Base-by-base conservation (phyloP, 2,888 invertebrate genomes). In the Aleiodes testaceus region DNA sequence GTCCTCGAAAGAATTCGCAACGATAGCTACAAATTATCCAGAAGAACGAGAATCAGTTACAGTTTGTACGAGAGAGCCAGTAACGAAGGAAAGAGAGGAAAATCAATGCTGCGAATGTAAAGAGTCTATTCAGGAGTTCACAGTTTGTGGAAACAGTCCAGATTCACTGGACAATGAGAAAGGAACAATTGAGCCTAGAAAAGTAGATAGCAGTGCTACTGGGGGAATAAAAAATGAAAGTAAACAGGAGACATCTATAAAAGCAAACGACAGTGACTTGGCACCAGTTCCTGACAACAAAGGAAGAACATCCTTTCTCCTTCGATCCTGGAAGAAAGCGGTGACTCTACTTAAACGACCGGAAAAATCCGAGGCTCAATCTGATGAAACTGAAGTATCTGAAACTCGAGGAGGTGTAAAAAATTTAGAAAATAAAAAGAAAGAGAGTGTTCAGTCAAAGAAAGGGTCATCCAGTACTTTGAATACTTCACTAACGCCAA, bases 41-140 rank as follows among this genome's bases (percentile, higher is more conserved):
- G 63, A 50, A 36, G 50, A 49, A 26, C 47, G 50, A 42, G 52
- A 22, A 20, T 11, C 26, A 14, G n/a, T 14, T 44, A 49, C 49
- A 45, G 30, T 12, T 0, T 47, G 63, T 66, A 50, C 72, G 69
- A 47, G 5, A 77, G 79, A 36, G 65, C 61, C 26, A 76, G 78
- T 14, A 75, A 79, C 26, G 64, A 78, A 81, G 14, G 78, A 81
- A 14, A 74, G 77, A 1, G 77, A 79, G 6, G 74, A 74, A 2
- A 47, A 52, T 45, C 44, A 52, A 20, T 50, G 50, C 50, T 30
- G 30, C 26, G 18, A 36, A 36, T 18, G 14, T 14, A 12, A 14
- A 11, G 20, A 47, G 22, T 26, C 22, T 18, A 36, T 36, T 36
- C 26, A 69, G 65, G 63, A 69, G 7, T 69, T 72, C 30, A 66